phyloP scores from a whole-genome alignment of 2,797 vertebrate species.

The Malacoraja senta region DNA sequence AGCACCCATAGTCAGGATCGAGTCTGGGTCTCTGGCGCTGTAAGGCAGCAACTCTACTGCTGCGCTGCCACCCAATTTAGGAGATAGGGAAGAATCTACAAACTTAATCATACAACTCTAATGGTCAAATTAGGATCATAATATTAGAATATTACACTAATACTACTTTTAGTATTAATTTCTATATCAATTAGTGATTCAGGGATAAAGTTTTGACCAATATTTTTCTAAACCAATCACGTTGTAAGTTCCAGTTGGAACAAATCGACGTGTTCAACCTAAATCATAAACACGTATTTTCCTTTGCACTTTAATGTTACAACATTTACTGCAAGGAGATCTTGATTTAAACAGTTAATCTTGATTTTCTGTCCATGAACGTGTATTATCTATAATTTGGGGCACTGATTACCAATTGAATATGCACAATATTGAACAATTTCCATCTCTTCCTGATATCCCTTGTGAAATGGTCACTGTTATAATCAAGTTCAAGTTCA shows the following conservation, averaged over 20 bases:
- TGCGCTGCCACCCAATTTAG: no score
- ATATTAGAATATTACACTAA: no score
- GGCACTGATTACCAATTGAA: background rate
- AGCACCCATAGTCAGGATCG: no score
- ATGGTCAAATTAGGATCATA: no score
- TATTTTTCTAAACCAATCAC: no score
- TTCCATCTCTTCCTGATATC: background rate
- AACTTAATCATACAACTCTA: no score
- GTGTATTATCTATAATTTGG: background rate
- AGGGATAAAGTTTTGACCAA: no score
- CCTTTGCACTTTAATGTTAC: background rate
- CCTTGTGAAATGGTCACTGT: background rate
- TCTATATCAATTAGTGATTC: no score
- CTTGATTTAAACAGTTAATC: background rate
- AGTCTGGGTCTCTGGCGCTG: no score
- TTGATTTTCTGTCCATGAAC: background rate
- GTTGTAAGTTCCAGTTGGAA: background rate
- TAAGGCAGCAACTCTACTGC: no score
- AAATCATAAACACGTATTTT: background rate
- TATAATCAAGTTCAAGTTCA: background rate
- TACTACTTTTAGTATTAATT: no score
- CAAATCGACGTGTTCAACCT: background rate
- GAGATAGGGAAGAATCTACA: no score
- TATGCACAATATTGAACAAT: background rate
- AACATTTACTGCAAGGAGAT: background rate